These are phyloP conservation scores for Carassius gibelio DNA, from an alignment of 2,113 vertebrate species.

Conservation along the genomic window DNA sequence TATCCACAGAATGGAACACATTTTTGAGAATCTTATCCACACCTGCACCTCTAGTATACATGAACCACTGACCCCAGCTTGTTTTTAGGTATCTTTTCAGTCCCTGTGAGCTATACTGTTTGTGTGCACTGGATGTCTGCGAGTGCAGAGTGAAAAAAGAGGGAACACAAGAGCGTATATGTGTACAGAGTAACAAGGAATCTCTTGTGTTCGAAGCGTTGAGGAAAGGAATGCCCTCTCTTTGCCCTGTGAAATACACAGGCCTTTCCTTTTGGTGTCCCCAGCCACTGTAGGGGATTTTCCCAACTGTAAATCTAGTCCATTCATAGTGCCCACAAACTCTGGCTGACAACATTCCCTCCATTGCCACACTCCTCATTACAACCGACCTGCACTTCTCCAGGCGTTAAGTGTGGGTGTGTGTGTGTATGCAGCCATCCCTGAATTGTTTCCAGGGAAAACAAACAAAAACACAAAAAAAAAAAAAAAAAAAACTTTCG, in stretches of 20 bases:
- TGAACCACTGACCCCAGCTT: background rate
- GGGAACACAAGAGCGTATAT: background rate
- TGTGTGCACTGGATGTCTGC: background rate
- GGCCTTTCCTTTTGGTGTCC: slow-evolving; percentile 53
- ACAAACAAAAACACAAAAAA: background rate
- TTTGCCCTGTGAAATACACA: slow-evolving; percentile 50
- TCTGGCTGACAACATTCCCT: slow-evolving; percentile 46
- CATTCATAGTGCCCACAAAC: slow-evolving; percentile 52
- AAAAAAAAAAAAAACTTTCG: background rate
- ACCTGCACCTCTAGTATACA: background rate
- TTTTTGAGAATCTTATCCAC: slow-evolving; percentile 7
- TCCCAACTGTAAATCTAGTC: slow-evolving; percentile 55
- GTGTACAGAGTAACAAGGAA: slow-evolving; percentile 50
- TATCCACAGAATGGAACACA: background rate
- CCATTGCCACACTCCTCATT: slow-evolving; percentile 43
- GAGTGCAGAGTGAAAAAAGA: slow-evolving; percentile 21
- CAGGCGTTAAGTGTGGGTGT: slow-evolving; percentile 28
- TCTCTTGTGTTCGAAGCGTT: slow-evolving; percentile 45
- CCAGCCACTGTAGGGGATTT: slow-evolving; percentile 54
- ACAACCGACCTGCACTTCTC: slow-evolving; percentile 52
- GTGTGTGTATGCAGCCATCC: slow-evolving; percentile 15
- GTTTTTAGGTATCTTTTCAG: background rate
- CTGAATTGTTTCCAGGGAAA: slow-evolving; percentile 43
- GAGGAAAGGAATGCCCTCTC: slow-evolving; percentile 37
- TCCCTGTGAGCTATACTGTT: background rate